These are phyloP conservation scores for Carollia perspicillata DNA, from an alignment of 2,113 vertebrate species.

Conservation along the genomic window DNA sequence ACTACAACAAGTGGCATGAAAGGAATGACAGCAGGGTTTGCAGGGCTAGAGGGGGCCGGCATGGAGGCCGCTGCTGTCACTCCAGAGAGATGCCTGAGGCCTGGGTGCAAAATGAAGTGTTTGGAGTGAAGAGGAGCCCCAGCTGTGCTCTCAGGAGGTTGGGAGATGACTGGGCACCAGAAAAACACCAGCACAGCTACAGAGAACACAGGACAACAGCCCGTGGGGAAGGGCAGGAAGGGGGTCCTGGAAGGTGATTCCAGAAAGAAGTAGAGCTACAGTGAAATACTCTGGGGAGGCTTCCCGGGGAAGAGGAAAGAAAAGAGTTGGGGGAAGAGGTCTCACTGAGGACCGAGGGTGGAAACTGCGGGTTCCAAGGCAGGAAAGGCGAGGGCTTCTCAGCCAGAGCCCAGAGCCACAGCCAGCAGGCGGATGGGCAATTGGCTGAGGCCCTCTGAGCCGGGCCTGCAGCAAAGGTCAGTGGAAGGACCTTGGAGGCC, in stretches of 20 bases:
- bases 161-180: neutral
- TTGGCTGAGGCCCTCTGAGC: neutral
- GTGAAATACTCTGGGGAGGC: neutral
- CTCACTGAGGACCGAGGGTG: neutral
- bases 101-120: neutral
- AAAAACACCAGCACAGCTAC: neutral
- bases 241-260: neutral
- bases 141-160: neutral
- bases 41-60: neutral
- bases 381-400: neutral
- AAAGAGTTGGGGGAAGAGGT: neutral
- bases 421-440: neutral
- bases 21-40: neutral
- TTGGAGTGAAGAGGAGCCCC: neutral
- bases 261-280: neutral
- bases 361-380: neutral
- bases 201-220: neutral
- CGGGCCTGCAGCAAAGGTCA: neutral
- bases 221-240: neutral
- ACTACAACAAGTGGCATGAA: neutral
- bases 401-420: neutral
- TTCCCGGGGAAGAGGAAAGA: neutral
- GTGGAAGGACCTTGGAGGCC: conserved; percentile 44
- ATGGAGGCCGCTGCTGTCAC: neutral
- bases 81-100: neutral